These are phyloP conservation scores for Tiliacea citrago DNA, from an alignment of 2,888 invertebrate genomes.

Conservation along the genomic window DNA sequence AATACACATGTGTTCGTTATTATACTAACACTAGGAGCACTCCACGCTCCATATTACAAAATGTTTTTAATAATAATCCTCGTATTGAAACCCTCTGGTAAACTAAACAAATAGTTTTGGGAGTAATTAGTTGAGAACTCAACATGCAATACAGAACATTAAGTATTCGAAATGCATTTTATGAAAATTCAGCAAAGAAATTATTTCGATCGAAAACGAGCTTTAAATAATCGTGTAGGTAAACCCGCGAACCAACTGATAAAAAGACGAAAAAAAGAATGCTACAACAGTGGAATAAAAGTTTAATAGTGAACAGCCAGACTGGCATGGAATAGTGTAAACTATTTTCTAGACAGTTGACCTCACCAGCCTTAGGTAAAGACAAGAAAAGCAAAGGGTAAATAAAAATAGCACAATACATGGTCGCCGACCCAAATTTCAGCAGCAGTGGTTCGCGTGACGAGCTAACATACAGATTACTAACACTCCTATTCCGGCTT, in stretches of 20 bases:
- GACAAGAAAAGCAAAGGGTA: slow-evolving; percentile 47
- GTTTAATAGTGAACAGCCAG: not conserved
- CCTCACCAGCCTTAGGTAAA: slow-evolving; percentile 44
- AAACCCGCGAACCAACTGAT: not conserved
- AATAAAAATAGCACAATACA: slow-evolving; percentile 58
- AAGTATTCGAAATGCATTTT: not conserved
- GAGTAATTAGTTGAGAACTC: not conserved
- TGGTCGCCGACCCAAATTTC: slow-evolving; percentile 63
- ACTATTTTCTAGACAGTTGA: slow-evolving; percentile 27
- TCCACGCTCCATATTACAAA: not conserved
- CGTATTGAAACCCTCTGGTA: slow-evolving; percentile 7
- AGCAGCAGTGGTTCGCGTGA: slow-evolving; percentile 57
- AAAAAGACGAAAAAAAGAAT: not conserved
- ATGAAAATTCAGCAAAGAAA: too few relatives aligned
- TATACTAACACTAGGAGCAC: slow-evolving; percentile 34
- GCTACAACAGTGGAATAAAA: not conserved
- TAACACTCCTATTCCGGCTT: slow-evolving; percentile 64
- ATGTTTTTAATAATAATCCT: not conserved
- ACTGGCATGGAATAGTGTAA: not conserved
- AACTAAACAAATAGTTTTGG: not conserved
- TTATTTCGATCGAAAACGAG: not conserved
- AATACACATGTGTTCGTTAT: slow-evolving; percentile 31
- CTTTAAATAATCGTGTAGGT: not conserved
- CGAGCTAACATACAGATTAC: slow-evolving; percentile 51
- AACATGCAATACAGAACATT: not conserved